These are phyloP conservation scores for Spialia ferax DNA, from an alignment of 2,888 invertebrate species.

Conservation along the genomic window DNA sequence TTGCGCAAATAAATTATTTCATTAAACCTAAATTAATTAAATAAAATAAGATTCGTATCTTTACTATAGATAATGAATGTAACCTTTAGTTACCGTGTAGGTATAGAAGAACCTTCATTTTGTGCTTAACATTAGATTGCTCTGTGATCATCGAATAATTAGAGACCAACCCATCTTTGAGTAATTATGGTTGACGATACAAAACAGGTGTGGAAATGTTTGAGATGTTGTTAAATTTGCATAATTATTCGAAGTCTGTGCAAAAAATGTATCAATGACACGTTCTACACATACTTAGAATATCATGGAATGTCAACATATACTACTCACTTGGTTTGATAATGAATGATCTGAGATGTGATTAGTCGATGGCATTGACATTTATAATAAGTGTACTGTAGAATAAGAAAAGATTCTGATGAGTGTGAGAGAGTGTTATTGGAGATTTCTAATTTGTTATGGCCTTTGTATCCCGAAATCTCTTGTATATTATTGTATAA, in stretches of 20 bases:
- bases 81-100: too few species aligned
- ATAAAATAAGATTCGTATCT: too few species aligned
- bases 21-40: too few species aligned
- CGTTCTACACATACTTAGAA: constrained; percentile 8
- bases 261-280: constrained; percentile 23
- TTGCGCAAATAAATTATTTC: too few species aligned
- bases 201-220: constrained; percentile 22
- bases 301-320: neutral
- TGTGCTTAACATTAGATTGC: too few species aligned
- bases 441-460: too few species aligned
- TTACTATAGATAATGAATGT: too few species aligned
- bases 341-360: neutral
- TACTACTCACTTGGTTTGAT: neutral
- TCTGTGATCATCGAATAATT: constrained; percentile 7
- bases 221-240: constrained; percentile 25
- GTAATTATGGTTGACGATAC: neutral
- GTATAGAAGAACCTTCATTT: too few species aligned
- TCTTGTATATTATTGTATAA: too few species aligned
- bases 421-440: too few species aligned
- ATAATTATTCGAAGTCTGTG: constrained; percentile 23
- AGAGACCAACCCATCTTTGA: neutral
- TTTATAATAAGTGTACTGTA: neutral
- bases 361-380: neutral
- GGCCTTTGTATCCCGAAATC: too few species aligned
- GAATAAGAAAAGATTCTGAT: too few species aligned